These are phyloP conservation scores for Brachionus rotundiformis DNA, from an alignment of 1,140 invertebrate genomes.

Conservation along the genomic window DNA sequence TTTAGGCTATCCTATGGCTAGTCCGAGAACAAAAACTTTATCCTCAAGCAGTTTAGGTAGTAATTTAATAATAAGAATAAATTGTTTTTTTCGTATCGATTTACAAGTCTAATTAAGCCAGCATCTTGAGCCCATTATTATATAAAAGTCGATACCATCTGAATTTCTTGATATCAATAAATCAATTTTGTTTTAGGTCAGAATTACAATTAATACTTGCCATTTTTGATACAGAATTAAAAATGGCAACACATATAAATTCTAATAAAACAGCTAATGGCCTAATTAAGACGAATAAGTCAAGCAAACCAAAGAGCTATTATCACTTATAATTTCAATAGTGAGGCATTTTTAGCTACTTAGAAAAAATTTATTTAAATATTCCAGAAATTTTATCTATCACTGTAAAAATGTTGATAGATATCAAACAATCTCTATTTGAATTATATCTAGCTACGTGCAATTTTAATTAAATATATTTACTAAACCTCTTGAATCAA, in stretches of 20 bases:
- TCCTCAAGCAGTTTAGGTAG: not conserved
- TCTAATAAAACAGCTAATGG: not conserved
- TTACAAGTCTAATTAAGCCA: not conserved
- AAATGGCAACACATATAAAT: constrained; percentile 16
- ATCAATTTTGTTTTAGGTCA: constrained; percentile 45
- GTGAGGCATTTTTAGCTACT: not conserved
- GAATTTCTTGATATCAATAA: constrained; percentile 25
- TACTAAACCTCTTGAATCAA: not conserved
- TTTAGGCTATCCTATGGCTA: not conserved
- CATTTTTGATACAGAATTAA: not conserved
- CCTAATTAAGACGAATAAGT: not conserved
- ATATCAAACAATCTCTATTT: constrained; percentile 30
- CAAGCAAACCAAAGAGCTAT: not conserved
- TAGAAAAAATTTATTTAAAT: not conserved
- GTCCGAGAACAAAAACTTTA: constrained; percentile 2
- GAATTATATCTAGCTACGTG: not conserved
- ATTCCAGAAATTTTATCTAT: constrained; percentile 17
- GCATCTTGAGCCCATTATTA: constrained; percentile 45
- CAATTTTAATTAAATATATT: constrained; percentile 5
- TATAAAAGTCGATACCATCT: constrained; percentile 6
- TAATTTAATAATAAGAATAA: not conserved
- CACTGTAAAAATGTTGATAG: constrained; percentile 45
- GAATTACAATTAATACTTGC: constrained; percentile 35
- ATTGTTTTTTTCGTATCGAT: not conserved
- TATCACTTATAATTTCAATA: not conserved